These are phyloP conservation scores for Yoshiicerus persimilis DNA, from an alignment of 1,140 invertebrate species.

Conservation along the genomic window DNA sequence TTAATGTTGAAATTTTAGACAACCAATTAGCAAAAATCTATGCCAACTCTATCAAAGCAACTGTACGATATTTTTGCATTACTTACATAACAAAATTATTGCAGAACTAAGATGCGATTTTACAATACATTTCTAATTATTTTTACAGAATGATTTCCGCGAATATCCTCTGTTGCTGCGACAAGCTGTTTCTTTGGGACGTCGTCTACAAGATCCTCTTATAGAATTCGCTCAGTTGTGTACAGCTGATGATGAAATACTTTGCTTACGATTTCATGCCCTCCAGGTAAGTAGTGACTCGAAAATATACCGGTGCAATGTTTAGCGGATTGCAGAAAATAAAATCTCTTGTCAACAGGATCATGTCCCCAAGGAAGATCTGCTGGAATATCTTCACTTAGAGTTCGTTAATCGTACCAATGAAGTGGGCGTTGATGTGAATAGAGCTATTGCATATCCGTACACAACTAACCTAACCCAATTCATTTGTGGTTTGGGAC, in stretches of 20 bases:
- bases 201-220: conserved; percentile 92
- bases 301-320: no score
- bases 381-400: conserved; percentile 79
- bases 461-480: conserved; percentile 90
- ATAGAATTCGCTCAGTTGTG: conserved; percentile 86
- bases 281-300: conserved; percentile 72
- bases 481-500: conserved; percentile 96
- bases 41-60: conserved; percentile 83
- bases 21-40: conserved; percentile 90
- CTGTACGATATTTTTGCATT: conserved; percentile 55
- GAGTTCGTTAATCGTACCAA: conserved; percentile 93
- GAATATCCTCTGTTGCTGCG: conserved; percentile 55
- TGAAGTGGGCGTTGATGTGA: conserved; percentile 98
- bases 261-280: conserved; percentile 63
- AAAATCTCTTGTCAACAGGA: conserved; percentile 62
- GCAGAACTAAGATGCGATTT: conserved; percentile 60
- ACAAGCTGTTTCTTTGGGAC: conserved; percentile 80
- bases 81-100: conserved; percentile 34
- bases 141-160: conserved; percentile 60
- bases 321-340: neutral
- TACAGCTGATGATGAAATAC: conserved; percentile 64
- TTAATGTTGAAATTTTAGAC: conserved; percentile 88
- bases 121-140: neutral
- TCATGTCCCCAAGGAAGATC: conserved; percentile 78
- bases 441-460: conserved; percentile 82